Evolutionary conservation across 2,888 invertebrate species (phyloP).

Genomic region (Cremastinae sp.): DNA sequence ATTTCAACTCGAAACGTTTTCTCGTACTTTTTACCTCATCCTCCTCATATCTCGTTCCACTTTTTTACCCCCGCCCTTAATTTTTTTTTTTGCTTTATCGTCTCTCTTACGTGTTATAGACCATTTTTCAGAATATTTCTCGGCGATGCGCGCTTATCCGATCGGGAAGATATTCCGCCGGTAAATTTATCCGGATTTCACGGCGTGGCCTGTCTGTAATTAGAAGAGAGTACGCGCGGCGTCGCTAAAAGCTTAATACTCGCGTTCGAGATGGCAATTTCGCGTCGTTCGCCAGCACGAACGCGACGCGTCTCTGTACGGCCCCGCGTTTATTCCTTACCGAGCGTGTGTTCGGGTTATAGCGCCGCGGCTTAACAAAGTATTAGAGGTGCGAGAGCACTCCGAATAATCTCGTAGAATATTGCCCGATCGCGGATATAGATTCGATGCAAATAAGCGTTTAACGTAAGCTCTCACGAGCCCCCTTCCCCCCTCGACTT

Average conservation of each 20-base stretch:
- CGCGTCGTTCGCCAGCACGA: conserved; percentile 29
- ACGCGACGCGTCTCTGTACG: conserved; percentile 39
- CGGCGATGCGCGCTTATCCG: conserved; percentile 1
- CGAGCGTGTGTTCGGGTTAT: conserved; percentile 44
- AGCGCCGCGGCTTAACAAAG: conserved; percentile 61
- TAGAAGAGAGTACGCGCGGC: not conserved
- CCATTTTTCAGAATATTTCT: conserved; percentile 37
- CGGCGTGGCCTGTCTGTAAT: conserved; percentile 3
- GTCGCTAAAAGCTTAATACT: conserved; percentile 35
- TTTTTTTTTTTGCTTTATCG: too few species aligned
- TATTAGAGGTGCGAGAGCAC: conserved; percentile 76
- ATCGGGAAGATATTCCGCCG: conserved; percentile 25
- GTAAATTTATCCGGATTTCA: conserved; percentile 31
- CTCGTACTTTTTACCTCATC: not conserved
- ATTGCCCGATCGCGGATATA: conserved; percentile 77
- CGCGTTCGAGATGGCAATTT: conserved; percentile 28
- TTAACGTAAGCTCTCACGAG: conserved; percentile 72
- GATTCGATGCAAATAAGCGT: conserved; percentile 78
- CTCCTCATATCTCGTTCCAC: conserved; percentile 3
- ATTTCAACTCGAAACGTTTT: conserved; percentile 20
- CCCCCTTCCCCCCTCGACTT: conserved; percentile 68
- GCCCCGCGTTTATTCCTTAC: conserved; percentile 40
- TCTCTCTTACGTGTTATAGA: too few species aligned
- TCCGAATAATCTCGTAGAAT: conserved; percentile 74
- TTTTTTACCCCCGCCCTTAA: too few species aligned